A percentile compares a stretch with the other conserved stretches of the same genome.
Conservation (phyloP, 2,888 invertebrate species). For the Siphlonurus alternatus region DNA sequence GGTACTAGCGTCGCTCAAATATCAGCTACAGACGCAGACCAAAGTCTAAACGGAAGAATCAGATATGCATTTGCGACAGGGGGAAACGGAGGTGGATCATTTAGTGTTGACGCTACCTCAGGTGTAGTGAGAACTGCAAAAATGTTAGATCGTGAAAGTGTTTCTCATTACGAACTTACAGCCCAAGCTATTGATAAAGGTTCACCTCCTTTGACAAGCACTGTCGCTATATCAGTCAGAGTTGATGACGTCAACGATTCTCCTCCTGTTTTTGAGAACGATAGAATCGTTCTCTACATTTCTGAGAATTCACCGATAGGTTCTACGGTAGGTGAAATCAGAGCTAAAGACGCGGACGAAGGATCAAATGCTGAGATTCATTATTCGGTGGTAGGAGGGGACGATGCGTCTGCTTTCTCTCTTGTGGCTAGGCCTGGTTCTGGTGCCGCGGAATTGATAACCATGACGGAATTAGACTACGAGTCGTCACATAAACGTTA, state of each 20-base stretch:
- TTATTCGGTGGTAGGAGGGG: slow-evolving; percentile 88
- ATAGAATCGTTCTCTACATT: slow-evolving; percentile 74
- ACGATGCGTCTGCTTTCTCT: slow-evolving; percentile 74
- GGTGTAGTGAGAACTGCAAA: slow-evolving; percentile 84
- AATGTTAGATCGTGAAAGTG: slow-evolving; percentile 78
- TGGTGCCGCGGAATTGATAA: slow-evolving; percentile 73
- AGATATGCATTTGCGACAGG: slow-evolving; percentile 57
- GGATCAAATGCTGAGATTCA: slow-evolving; percentile 81
- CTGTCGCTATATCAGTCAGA: slow-evolving; percentile 46
- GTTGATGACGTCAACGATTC: slow-evolving; percentile 83
- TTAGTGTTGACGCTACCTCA: slow-evolving; percentile 80
- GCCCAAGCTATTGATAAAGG: slow-evolving; percentile 86
- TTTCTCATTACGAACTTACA: slow-evolving; percentile 61
- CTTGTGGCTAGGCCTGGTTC: slow-evolving; percentile 64
- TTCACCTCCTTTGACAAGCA: slow-evolving; percentile 35
- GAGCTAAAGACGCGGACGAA: slow-evolving; percentile 83
- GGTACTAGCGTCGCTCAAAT: slow-evolving; percentile 62
- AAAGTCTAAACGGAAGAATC: slow-evolving; percentile 73
- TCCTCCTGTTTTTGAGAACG: slow-evolving; percentile 75
- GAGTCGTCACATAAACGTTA: slow-evolving; percentile 78
- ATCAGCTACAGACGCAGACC: slow-evolving; percentile 68
- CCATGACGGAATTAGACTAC: slow-evolving; percentile 84
- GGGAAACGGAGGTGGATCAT: slow-evolving; percentile 61
- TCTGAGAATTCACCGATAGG: slow-evolving; percentile 95
- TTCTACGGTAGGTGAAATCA: slow-evolving; percentile 78